Evolutionary conservation across 2,888 invertebrate species (phyloP).

Genomic region (Latrodectus hesperus): DNA sequence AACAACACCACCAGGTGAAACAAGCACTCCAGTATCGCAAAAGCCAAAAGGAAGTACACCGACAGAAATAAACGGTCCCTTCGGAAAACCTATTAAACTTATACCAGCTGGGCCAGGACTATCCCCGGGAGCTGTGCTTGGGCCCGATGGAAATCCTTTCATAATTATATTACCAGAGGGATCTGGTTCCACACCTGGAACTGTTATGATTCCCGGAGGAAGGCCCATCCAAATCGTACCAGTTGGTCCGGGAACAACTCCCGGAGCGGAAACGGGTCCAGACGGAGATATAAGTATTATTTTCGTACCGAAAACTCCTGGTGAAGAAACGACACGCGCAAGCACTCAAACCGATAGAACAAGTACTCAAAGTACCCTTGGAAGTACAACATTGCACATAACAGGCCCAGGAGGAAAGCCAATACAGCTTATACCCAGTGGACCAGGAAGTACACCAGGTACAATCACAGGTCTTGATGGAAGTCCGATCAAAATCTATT

Average conservation of each 20-base stretch:
- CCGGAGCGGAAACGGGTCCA: not conserved
- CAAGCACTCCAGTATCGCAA: too few species aligned
- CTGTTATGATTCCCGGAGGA: not conserved
- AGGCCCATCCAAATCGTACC: not conserved
- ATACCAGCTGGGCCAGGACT: too few species aligned
- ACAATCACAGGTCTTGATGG: not conserved
- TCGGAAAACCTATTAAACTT: too few species aligned
- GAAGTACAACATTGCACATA: not conserved
- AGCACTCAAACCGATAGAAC: too few species aligned
- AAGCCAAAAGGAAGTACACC: too few species aligned
- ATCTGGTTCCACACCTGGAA: not conserved
- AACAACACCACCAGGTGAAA: too few species aligned
- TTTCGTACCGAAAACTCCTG: not conserved
- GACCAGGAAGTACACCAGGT: not conserved
- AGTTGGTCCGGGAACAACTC: not conserved
- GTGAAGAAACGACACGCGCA: too few species aligned
- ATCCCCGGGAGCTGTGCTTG: not conserved
- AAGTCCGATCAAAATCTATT: not conserved
- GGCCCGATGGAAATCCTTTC: not conserved
- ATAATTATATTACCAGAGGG: not conserved
- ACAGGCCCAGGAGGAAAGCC: not conserved
- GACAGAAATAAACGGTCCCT: too few species aligned
- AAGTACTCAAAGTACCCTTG: not conserved
- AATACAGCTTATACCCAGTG: not conserved
- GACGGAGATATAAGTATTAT: not conserved